phyloP scores from a whole-genome alignment of 1,140 invertebrate species.

The Dryas iulia region DNA sequence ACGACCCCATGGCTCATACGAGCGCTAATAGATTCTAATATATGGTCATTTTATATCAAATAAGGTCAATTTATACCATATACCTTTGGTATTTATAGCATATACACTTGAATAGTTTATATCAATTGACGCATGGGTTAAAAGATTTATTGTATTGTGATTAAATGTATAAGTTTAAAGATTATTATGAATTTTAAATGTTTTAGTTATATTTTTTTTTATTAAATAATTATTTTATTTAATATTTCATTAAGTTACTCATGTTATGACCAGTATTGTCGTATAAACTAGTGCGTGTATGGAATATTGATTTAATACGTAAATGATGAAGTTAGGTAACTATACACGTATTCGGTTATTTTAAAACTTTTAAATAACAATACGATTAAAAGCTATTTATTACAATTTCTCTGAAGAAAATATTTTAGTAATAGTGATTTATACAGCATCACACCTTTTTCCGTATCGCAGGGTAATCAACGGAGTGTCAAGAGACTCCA shows the following conservation, averaged over 20 bases:
- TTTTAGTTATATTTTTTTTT: neutral
- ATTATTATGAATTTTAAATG: neutral
- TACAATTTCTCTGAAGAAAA: no score
- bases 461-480: no score
- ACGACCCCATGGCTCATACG: slow-evolving; percentile 66
- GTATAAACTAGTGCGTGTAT: neutral
- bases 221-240: neutral
- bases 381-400: no score
- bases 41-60: neutral
- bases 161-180: neutral
- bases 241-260: neutral
- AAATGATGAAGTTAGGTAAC: neutral
- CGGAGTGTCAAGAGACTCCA: no score
- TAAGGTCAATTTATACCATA: neutral
- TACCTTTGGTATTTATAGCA: neutral
- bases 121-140: neutral
- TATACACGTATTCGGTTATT: neutral
- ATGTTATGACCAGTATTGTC: neutral
- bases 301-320: neutral
- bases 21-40: slow-evolving; percentile 67
- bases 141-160: no score
- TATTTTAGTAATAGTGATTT: no score
- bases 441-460: no score
- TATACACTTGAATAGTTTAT: neutral
- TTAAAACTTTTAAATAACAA: neutral